Base-by-base conservation (phyloP, 2,113 vertebrate species). In the Zosterops lateralis region DNA sequence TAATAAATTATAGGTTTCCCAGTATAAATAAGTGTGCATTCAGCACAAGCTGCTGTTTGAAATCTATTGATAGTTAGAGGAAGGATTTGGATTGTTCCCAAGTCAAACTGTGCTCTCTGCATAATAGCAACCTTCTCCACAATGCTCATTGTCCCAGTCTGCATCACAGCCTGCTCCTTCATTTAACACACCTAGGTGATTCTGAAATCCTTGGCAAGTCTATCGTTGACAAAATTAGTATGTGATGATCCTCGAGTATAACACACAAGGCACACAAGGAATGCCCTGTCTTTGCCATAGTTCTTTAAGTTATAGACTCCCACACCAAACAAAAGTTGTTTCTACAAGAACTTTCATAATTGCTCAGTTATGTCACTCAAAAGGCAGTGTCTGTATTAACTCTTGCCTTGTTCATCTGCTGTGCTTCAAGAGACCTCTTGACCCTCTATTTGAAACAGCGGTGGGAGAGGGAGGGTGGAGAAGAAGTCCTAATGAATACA, bases 1-100 rank as follows among this genome's bases (percentile, higher is more conserved):
- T 95, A 95, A 91, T 82, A 95, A 94, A 96, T 96, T 95, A 91
- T 34, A 92, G 77, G 81, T 92, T 95, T 95, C 53, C 47, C 58
- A 19, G 50, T 70, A 92, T 75, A 93, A 92, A 93, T 84, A 93
- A 42, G 11, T 6, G 3, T 50, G 65, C 45, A 47, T 83, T 87
- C 89, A 87, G 87, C 61, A 84, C 32, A 79, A 87, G 58, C 64
- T 91, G 67, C 74, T 87, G 38, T 91, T 92, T 89, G 64, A 92
- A 93, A 91, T 1, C 2, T 89, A 84, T 40, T 83, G 74, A 89
- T 84, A 87, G 86, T 34, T 73, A 65, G 67, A 62, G 42, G 66
- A 94, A 93, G 20, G 22, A 74, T 87, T 70, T 89, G 87, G 81
- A 87, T 64, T 73, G 56, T 60, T 87, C 75, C 74, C 82, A 76